These are phyloP conservation scores for Rosalia funebris DNA, from an alignment of 2,888 invertebrate species.

Conservation along the genomic window DNA sequence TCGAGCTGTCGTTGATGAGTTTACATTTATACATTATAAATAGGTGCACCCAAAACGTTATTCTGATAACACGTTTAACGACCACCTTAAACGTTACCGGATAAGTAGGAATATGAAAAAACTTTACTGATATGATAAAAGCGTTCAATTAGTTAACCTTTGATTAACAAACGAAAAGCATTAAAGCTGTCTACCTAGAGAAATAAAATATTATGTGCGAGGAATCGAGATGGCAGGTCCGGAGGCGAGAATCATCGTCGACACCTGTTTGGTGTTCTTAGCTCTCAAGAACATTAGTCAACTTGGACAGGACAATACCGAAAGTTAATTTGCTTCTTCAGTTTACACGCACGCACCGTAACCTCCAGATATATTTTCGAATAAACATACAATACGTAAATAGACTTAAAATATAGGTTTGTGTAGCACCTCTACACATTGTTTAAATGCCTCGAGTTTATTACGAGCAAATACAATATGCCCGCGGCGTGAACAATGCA, in stretches of 20 bases:
- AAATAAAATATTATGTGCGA: slow-evolving; percentile 26
- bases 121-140: slow-evolving; percentile 10
- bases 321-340: slow-evolving; percentile 60
- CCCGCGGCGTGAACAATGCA: slow-evolving; percentile 6
- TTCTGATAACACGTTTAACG: background rate
- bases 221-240: slow-evolving; percentile 39
- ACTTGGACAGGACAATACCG: slow-evolving; percentile 60
- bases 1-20: too few species aligned
- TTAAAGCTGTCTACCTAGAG: slow-evolving; percentile 14
- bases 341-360: slow-evolving; percentile 25
- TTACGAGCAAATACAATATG: slow-evolving; percentile 26
- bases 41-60: slow-evolving; percentile 17
- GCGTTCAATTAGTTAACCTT: slow-evolving; percentile 16
- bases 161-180: slow-evolving; percentile 18
- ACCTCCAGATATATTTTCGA: slow-evolving; percentile 46
- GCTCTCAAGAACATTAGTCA: slow-evolving; percentile 55
- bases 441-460: slow-evolving; percentile 27
- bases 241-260: slow-evolving; percentile 45
- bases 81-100: slow-evolving; percentile 1
- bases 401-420: slow-evolving; percentile 49
- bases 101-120: slow-evolving; percentile 18
- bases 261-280: slow-evolving; percentile 52
- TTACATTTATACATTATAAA: too few species aligned
- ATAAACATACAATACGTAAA: slow-evolving; percentile 50
- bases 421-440: slow-evolving; percentile 29